Evolutionary conservation across 2,888 invertebrate species (phyloP).

Genomic region (Ditylenchus weischeri): DNA sequence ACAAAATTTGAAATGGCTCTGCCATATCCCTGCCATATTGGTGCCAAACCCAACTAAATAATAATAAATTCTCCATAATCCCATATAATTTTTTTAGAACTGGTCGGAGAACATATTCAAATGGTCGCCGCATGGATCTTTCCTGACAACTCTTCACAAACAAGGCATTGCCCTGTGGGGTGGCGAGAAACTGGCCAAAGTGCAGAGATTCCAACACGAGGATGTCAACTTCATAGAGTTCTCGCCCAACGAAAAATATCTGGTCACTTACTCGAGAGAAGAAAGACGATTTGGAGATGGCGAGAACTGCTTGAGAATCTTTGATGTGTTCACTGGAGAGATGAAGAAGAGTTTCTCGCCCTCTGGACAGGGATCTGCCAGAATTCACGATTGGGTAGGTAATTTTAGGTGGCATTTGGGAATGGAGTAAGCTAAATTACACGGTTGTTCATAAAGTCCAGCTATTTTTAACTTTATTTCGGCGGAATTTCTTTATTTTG

Average conservation of each 20-base stretch:
- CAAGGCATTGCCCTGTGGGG: slow-evolving; percentile 94
- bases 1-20: too few relatives aligned
- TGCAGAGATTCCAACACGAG: slow-evolving; percentile 75
- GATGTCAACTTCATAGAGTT: slow-evolving; percentile 93
- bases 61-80: not conserved
- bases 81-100: slow-evolving; percentile 65
- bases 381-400: slow-evolving; percentile 23
- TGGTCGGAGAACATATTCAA: slow-evolving; percentile 94
- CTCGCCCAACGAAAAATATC: slow-evolving; percentile 89
- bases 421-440: too few relatives aligned
- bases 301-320: slow-evolving; percentile 78
- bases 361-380: slow-evolving; percentile 20
- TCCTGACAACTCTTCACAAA: slow-evolving; percentile 90
- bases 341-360: slow-evolving; percentile 61
- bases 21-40: too few relatives aligned
- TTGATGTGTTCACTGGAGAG: slow-evolving; percentile 85
- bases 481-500: too few relatives aligned
- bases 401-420: too few relatives aligned
- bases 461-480: too few relatives aligned
- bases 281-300: slow-evolving; percentile 60
- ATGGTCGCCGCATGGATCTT: slow-evolving; percentile 96
- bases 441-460: too few relatives aligned
- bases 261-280: slow-evolving; percentile 85
- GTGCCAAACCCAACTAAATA: too few relatives aligned
- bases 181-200: slow-evolving; percentile 84